These are phyloP conservation scores for Tolypeutes matacus DNA, from an alignment of 2,797 vertebrate species.

Conservation along the genomic window DNA sequence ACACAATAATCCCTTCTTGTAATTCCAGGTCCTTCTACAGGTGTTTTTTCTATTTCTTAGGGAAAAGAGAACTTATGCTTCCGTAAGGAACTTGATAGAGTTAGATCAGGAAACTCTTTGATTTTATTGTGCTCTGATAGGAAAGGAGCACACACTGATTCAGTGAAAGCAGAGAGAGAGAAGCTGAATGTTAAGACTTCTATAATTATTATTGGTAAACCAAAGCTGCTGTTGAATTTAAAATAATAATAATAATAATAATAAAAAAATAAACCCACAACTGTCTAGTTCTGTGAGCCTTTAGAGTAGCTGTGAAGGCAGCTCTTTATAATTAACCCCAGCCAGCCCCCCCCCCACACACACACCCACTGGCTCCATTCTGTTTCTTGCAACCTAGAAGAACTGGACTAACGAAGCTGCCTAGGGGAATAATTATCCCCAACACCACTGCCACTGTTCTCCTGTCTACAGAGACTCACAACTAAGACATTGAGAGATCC, in stretches of 20 bases:
- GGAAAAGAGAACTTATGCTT: not conserved
- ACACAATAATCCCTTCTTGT: not conserved
- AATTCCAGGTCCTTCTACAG: not conserved
- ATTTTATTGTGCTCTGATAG: slow-evolving; percentile 17
- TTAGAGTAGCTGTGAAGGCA: not conserved
- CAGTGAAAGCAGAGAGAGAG: not conserved
- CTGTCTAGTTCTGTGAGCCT: not conserved
- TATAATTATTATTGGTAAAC: slow-evolving; percentile 38
- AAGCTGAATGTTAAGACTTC: not conserved
- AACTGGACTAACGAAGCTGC: not conserved
- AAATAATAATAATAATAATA: too few species aligned
- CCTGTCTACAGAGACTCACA: not conserved
- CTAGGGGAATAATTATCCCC: slow-evolving; percentile 23
- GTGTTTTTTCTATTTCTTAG: not conserved
- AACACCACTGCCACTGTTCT: not conserved
- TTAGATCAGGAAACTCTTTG: not conserved
- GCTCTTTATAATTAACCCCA: slow-evolving; percentile 55
- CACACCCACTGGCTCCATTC: not conserved
- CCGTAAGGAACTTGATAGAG: not conserved
- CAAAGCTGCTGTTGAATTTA: not conserved
- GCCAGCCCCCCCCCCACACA: slow-evolving; percentile 41
- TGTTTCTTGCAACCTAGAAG: slow-evolving; percentile 25
- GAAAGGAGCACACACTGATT: not conserved
- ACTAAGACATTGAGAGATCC: not conserved
- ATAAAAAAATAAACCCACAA: not conserved